Conservation (phyloP, 2,888 invertebrate genomes). For the Pilophorus perplexus region DNA sequence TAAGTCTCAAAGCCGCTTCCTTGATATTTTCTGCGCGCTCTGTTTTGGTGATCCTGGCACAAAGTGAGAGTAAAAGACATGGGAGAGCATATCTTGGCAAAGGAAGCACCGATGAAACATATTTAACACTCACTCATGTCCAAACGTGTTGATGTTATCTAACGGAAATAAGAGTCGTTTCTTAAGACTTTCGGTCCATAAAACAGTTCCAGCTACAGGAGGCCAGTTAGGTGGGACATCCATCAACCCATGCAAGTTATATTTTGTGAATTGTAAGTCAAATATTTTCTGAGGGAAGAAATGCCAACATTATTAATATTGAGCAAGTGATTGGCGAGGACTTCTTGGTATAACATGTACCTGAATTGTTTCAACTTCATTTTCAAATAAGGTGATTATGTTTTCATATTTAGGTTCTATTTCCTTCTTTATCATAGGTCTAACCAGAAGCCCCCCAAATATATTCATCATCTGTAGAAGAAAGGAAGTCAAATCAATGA, state of each 20-base stretch:
- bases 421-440: slow-evolving; percentile 70
- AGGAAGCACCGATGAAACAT: too few species aligned
- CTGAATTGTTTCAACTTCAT: slow-evolving; percentile 66
- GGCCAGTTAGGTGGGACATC: slow-evolving; percentile 65
- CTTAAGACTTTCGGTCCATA: slow-evolving; percentile 68
- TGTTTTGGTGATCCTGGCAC: slow-evolving; percentile 37
- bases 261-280: slow-evolving; percentile 51
- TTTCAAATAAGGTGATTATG: slow-evolving; percentile 64
- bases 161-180: slow-evolving; percentile 60
- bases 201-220: slow-evolving; percentile 69
- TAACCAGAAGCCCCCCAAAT: slow-evolving; percentile 69
- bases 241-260: slow-evolving; percentile 50
- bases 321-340: too few species aligned
- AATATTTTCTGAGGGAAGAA: slow-evolving; percentile 51
- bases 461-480: slow-evolving; percentile 65
- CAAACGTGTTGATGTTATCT: slow-evolving; percentile 62
- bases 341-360: too few species aligned
- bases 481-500: neutral
- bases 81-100: too few species aligned
- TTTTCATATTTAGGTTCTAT: slow-evolving; percentile 65
- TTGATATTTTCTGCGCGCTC: slow-evolving; percentile 43
- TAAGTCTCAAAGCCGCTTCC: slow-evolving; percentile 58
- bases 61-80: neutral
- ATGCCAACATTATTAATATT: too few species aligned
- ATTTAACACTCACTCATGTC: slow-evolving; percentile 60